Conservation (phyloP, 2,888 invertebrate species). For the Synanthedon myopaeformis region DNA sequence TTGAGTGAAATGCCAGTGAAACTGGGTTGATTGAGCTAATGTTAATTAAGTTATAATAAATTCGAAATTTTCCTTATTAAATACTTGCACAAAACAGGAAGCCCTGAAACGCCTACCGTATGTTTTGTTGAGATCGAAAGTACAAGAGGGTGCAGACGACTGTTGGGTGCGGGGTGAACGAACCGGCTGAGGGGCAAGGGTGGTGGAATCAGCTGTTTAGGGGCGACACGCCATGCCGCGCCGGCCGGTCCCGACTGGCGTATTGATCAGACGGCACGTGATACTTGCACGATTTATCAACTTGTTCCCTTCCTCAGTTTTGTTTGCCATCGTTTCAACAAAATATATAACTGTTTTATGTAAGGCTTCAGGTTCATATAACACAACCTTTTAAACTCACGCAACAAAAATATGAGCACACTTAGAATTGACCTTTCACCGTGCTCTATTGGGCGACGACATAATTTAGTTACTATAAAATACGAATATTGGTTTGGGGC, state of each 20-base stretch:
- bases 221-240: slow-evolving; percentile 56
- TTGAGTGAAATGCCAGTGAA: too few species aligned
- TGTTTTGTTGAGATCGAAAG: slow-evolving; percentile 36
- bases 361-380: too few species aligned
- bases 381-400: too few species aligned
- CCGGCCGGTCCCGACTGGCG: slow-evolving; percentile 60
- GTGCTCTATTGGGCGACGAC: too few species aligned
- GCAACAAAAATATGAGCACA: too few species aligned
- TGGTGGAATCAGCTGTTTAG: slow-evolving; percentile 61
- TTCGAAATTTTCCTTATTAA: slow-evolving; percentile 17
- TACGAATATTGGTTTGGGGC: too few species aligned
- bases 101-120: slow-evolving; percentile 14
- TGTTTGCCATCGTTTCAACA: not conserved
- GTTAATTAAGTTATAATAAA: slow-evolving; percentile 9
- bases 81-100: slow-evolving; percentile 5
- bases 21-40: too few species aligned
- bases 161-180: slow-evolving; percentile 49
- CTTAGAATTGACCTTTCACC: too few species aligned
- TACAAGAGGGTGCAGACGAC: slow-evolving; percentile 28
- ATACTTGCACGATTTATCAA: slow-evolving; percentile 29
- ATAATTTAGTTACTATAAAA: too few species aligned
- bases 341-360: too few species aligned
- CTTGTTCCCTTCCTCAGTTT: slow-evolving; percentile 9
- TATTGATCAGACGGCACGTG: slow-evolving; percentile 65
- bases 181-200: slow-evolving; percentile 40